Base-by-base conservation (phyloP, 2,113 vertebrate species). In the Scytalopus superciliaris region DNA sequence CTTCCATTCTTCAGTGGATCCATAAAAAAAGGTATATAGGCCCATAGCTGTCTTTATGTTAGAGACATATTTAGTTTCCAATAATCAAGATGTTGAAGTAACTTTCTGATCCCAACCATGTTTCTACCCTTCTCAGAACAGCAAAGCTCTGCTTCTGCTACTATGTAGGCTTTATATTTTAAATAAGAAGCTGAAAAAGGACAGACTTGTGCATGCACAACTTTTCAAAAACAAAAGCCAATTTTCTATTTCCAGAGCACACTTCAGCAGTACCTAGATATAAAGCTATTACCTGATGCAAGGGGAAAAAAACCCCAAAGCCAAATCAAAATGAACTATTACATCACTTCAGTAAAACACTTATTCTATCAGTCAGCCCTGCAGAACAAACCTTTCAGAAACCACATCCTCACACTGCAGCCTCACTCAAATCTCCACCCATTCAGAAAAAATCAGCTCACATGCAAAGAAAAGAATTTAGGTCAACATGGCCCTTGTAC, bases 381-480 rank as follows among this genome's bases (percentile, higher is more conserved):
- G 28, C 16, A 94, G 56, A 93, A 84, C 42, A 86, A 70, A 37
- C 30, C 35, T 91, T 78, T 37, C 52, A 82, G 75, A 90, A 95
- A 86, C 52, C 55, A 88, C 79, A 93, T 72, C 24, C 68, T 75
- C 55, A 49, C 27, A 59, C 19, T 53, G 37, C 19, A 64, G 22
- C 33, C 35, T 85, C 53, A 24, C 25, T 70, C 21, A 72, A 50
- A 67, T 44, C 69, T 62, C 53, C 0, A 2, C 9, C 35, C 6
- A 2, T 60, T 94, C 72, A 92, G 42, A 89, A 91, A 55, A 35
- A 85, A 85, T 22, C 30, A 21, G 31, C 22, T 75, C 53, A 64
- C 0, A 0, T 40, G 55, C 35, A 86, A 95, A 78, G 64, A 91
- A 67, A 68, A 70, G 10, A 53, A 75, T 76, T 92, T 27, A 59